A percentile compares a stretch with the other conserved stretches of the same genome.
Evolutionary conservation across 1,140 invertebrate genomes (phyloP).

Genomic region (Dryas iulia): DNA sequence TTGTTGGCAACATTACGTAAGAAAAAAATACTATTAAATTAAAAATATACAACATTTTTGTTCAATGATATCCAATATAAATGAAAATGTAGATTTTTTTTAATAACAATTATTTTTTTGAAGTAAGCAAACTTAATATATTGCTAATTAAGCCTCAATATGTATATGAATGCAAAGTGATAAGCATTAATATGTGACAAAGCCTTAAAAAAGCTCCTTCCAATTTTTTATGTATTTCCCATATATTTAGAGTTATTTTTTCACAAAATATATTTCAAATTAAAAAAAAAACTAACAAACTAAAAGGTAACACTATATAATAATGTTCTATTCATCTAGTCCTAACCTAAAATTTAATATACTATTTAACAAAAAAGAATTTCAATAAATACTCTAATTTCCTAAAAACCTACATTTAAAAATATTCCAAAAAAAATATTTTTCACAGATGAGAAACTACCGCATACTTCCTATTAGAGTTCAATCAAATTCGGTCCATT

Average conservation of each 20-base stretch:
- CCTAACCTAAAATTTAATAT: not conserved
- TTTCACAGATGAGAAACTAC: too few relatives aligned
- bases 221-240: not conserved
- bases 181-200: not conserved
- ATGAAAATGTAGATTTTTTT: too few relatives aligned
- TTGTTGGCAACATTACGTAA: too few relatives aligned
- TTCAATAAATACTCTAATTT: not conserved
- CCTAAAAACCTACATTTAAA: not conserved
- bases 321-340: not conserved
- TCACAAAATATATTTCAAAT: too few relatives aligned
- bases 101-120: not conserved
- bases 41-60: too few relatives aligned
- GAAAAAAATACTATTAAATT: too few relatives aligned
- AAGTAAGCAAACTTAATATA: not conserved
- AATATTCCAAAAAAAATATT: not conserved
- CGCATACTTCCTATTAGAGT: not conserved
- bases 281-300: not conserved
- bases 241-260: too few relatives aligned
- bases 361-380: not conserved
- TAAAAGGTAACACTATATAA: not conserved
- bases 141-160: not conserved
- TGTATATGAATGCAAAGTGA: not conserved
- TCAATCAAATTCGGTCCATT: slow-evolving; percentile 39
- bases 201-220: not conserved
- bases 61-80: too few relatives aligned